A percentile compares a stretch with the other conserved stretches of the same genome.
Evolutionary conservation across 2,113 vertebrate species (phyloP).

Genomic region (Theristicus caerulescens): DNA sequence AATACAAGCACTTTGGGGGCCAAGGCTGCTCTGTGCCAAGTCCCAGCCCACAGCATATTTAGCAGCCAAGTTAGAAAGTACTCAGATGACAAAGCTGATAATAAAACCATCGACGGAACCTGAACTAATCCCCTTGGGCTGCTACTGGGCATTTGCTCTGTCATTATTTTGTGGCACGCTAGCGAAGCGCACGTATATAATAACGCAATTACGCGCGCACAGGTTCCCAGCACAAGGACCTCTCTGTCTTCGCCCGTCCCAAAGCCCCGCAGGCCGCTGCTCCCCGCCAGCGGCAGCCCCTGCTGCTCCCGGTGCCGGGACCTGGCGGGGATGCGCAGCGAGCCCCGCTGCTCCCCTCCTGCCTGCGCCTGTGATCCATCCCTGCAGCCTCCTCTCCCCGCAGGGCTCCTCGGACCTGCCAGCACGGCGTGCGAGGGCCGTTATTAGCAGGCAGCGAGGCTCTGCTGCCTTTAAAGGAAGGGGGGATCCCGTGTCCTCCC

Average conservation of each 20-base stretch:
- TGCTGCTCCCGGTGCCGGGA: neutral
- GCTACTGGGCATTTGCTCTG: conserved; percentile 13
- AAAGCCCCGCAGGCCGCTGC: neutral
- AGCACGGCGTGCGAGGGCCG: neutral
- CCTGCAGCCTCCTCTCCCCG: neutral
- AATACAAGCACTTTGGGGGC: neutral
- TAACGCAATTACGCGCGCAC: neutral
- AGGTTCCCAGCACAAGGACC: conserved; percentile 2
- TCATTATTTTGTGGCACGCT: neutral
- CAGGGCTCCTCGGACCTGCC: neutral
- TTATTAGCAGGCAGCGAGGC: neutral
- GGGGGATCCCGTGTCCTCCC: neutral
- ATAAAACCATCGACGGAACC: conserved; percentile 48
- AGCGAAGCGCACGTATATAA: neutral
- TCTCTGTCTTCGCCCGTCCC: neutral
- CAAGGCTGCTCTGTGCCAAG: conserved; percentile 8
- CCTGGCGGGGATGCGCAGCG: neutral
- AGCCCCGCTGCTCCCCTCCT: neutral
- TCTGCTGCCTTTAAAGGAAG: neutral
- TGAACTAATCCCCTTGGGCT: conserved; percentile 41
- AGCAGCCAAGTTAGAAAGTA: conserved; percentile 57
- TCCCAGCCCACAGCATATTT: conserved; percentile 37
- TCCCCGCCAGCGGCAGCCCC: neutral
- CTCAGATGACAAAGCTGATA: conserved; percentile 63
- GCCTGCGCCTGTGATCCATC: neutral